Percentiles rank a stretch among this genome's conserved stretches.
phyloP scores from a whole-genome alignment of 2,797 vertebrate genomes.

The Gouania willdenowi region DNA sequence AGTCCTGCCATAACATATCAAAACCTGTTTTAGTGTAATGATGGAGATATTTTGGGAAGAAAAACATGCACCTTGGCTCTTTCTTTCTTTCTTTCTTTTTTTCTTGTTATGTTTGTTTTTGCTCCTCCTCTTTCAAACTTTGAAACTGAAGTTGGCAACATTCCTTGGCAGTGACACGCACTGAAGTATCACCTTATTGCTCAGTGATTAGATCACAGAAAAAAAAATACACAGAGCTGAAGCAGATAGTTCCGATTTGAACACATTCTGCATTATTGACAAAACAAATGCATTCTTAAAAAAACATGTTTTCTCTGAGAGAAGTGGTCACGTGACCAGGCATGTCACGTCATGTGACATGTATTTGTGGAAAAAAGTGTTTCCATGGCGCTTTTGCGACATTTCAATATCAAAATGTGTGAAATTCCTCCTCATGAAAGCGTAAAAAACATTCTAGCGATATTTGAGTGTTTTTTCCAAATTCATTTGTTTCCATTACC shows the following conservation, averaged over 20 bases:
- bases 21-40: constrained; percentile 88
- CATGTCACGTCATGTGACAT: no score
- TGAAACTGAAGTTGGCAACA: constrained; percentile 59
- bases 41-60: constrained; percentile 46
- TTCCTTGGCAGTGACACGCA: constrained; percentile 52
- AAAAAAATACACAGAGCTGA: constrained; percentile 23
- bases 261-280: constrained; percentile 1
- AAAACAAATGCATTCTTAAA: no score
- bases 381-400: no score
- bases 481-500: no score
- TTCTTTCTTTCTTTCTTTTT: constrained; percentile 43
- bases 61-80: constrained; percentile 45
- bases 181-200: constrained; percentile 48
- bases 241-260: constrained; percentile 35
- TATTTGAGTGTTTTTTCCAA: no score
- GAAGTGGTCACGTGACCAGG: no score
- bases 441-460: no score
- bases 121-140: constrained; percentile 35
- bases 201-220: constrained; percentile 29
- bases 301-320: no score
- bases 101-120: constrained; percentile 39
- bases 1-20: constrained; percentile 92
- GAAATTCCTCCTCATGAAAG: no score
- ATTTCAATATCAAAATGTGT: no score
- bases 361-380: no score